Conservation (phyloP, 2,797 vertebrate species). For the Trematomus bernacchii region DNA sequence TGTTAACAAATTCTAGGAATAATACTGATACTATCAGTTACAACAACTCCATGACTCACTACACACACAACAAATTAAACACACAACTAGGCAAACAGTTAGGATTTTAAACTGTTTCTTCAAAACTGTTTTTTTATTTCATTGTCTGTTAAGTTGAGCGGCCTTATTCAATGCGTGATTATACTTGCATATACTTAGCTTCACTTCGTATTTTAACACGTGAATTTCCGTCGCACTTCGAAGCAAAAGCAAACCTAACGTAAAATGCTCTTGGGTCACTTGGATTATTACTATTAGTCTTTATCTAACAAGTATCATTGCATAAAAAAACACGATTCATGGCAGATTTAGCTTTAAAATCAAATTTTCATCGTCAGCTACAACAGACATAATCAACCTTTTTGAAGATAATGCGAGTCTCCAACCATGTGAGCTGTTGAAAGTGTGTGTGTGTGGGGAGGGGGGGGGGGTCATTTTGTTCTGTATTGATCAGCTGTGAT, state of each 20-base stretch:
- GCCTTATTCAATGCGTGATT: neutral
- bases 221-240: neutral
- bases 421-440: constrained; percentile 1
- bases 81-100: too few species aligned
- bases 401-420: neutral
- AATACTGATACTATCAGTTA: neutral
- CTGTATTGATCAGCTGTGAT: constrained; percentile 24
- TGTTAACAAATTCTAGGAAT: neutral
- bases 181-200: neutral
- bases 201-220: neutral
- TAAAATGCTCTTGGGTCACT: neutral
- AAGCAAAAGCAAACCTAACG: neutral
- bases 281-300: neutral
- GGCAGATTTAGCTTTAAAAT: too few species aligned
- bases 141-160: neutral
- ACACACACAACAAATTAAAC: neutral
- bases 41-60: neutral
- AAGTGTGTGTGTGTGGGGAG: neutral
- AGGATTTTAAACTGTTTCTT: neutral
- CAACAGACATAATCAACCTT: neutral
- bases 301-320: too few species aligned
- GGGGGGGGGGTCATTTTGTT: neutral
- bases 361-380: neutral
- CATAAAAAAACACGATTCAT: too few species aligned
- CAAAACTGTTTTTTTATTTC: neutral